These are phyloP conservation scores for Arizona elegans DNA, from an alignment of 2,113 vertebrate species.

Conservation along the genomic window DNA sequence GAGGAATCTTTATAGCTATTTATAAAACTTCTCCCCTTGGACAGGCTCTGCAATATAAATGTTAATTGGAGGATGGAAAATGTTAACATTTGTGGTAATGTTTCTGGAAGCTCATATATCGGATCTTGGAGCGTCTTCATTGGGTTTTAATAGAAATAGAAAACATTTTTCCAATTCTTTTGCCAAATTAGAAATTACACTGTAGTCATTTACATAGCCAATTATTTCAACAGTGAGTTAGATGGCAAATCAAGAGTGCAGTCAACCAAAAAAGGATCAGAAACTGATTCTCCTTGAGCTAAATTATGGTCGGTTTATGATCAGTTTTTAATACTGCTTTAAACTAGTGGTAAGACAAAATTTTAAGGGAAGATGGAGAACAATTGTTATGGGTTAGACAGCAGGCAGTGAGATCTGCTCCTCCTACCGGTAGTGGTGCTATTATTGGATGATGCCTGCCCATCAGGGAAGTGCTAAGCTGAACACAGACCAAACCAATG, in stretches of 20 bases:
- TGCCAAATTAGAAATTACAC: neutral
- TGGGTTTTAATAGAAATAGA: neutral
- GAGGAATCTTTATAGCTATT: neutral
- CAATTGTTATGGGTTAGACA: neutral
- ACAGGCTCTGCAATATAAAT: neutral
- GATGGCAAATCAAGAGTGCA: neutral
- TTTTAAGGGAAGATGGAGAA: neutral
- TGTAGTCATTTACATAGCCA: neutral
- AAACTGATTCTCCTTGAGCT: neutral
- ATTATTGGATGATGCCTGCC: neutral
- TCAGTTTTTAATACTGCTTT: neutral
- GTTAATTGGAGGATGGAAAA: neutral
- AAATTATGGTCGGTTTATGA: neutral
- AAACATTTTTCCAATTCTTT: neutral
- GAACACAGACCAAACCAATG: neutral
- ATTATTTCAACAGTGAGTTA: neutral
- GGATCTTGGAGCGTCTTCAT: neutral
- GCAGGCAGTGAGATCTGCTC: neutral
- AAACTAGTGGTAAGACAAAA: neutral
- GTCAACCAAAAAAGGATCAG: neutral
- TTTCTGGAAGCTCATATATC: neutral
- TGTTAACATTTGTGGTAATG: neutral
- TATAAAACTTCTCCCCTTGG: neutral
- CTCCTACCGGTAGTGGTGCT: neutral
- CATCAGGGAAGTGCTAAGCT: neutral